Percentiles rank a stretch among this genome's conserved stretches.
Evolutionary conservation across 2,113 vertebrate genomes (phyloP).

Genomic region (Turdus rufiventris): DNA sequence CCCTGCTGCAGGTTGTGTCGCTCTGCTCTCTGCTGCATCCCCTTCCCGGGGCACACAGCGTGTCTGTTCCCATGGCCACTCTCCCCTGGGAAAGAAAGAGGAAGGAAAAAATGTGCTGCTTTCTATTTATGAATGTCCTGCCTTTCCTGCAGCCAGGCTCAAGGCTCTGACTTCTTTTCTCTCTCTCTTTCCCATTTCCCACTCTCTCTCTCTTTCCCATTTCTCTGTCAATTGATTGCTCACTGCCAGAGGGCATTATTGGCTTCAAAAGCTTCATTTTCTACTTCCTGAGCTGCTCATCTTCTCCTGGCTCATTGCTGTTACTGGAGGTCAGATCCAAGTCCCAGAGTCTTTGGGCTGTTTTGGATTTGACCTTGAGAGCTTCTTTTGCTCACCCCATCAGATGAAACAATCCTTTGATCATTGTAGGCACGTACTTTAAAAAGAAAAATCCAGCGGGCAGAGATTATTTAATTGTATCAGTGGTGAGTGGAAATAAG

Average conservation of each 20-base stretch:
- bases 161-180: background rate
- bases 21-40: background rate
- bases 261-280: constrained; percentile 30
- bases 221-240: constrained; percentile 10
- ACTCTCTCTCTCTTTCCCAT: background rate
- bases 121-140: background rate
- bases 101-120: background rate
- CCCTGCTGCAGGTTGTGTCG: background rate
- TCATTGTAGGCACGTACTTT: background rate
- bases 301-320: background rate
- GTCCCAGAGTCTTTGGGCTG: background rate
- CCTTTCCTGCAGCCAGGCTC: background rate
- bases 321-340: background rate
- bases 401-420: background rate
- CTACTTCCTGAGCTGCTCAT: constrained; percentile 10
- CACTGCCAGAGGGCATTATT: background rate
- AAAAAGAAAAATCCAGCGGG: background rate
- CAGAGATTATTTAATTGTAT: background rate
- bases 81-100: background rate
- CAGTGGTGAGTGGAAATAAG: background rate
- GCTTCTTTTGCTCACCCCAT: background rate
- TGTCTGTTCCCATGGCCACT: constrained; percentile 10
- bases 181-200: background rate
- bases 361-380: constrained; percentile 7
- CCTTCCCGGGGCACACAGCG: background rate